Base-by-base conservation (phyloP, 2,797 vertebrate species). In the Eulemur coronatus region DNA sequence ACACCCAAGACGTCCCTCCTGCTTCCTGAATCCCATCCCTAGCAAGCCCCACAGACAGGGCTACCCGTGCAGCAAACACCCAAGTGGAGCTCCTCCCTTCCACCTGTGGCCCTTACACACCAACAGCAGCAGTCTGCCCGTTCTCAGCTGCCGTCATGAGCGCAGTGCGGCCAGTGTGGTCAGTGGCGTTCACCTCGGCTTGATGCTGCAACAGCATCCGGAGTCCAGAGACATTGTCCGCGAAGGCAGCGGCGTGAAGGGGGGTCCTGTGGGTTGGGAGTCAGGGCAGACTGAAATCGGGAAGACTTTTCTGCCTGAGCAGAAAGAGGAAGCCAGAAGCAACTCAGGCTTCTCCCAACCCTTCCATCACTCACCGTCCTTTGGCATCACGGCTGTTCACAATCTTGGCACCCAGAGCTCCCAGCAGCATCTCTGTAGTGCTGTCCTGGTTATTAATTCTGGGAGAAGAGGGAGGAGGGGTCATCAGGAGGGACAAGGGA, bases 361-460 rank as follows among this genome's bases (percentile, higher is more conserved):
- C n/a, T 50, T 0, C 41, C 0, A 3, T 2, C 0, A 24, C 99
- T 99, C 96, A 99, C 99, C 99, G 99, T 99, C 99, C 99, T 99
- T 99, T 99, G 99, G 99, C 99, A 98, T 99, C 99, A 99, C 99
- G 99, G 99, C 99, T 99, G 99, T 99, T 99, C 97, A 99, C 99
- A 99, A 99, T 99, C 98, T 99, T 99, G 99, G 99, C 98, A 99
- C 99, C 99, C 99, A 99, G 98, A 98, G 99, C 98, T 99, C 99
- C 99, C 97, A 99, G 97, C 97, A 99, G 98, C 98, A 99, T 99
- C 97, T 99, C 99, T 97, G 99, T 99, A 97, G 99, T 99, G 98
- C 99, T 99, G 59, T 99, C 99, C 98, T 99, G 99, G 98, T 99
- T 99, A 98, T 99, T 99, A 98, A 99, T 99, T 99, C 99, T 99